These are phyloP conservation scores for Metopia argyrocephala DNA, from an alignment of 2,888 invertebrate genomes.

Conservation along the genomic window DNA sequence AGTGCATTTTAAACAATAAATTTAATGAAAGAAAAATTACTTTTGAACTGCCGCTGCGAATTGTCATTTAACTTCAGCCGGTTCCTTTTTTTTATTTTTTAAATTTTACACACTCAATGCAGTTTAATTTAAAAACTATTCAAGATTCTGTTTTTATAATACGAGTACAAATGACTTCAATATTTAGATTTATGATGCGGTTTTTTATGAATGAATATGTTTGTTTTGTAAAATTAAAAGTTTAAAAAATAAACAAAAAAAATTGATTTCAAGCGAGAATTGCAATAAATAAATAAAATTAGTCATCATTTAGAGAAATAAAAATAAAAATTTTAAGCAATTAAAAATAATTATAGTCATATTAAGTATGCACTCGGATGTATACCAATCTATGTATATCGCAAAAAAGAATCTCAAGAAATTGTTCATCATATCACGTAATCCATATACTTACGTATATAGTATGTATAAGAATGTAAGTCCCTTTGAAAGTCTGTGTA, in stretches of 20 bases:
- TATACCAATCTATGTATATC: too few species aligned
- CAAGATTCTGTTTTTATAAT: neutral
- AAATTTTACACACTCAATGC: neutral
- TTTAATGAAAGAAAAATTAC: constrained; percentile 20
- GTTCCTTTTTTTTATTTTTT: constrained; percentile 24
- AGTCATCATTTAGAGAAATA: neutral
- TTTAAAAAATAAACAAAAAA: too few species aligned
- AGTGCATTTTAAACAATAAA: neutral
- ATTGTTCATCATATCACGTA: too few species aligned
- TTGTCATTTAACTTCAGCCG: constrained; percentile 21
- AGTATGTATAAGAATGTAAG: too few species aligned
- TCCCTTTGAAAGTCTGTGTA: too few species aligned
- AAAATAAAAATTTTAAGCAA: neutral
- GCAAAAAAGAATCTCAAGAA: too few species aligned
- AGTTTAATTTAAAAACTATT: constrained; percentile 6
- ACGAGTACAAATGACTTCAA: too few species aligned
- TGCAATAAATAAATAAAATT: neutral
- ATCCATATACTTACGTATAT: too few species aligned
- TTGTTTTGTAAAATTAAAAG: too few species aligned
- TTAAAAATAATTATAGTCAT: too few species aligned
- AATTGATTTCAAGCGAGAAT: neutral
- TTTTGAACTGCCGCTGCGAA: constrained; percentile 49
- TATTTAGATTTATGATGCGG: too few species aligned
- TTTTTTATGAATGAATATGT: neutral
- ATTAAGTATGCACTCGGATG: too few species aligned